These are phyloP conservation scores for Heliopora coerulea DNA, from an alignment of 92 coral and sea anemone genomes.

Conservation along the genomic window DNA sequence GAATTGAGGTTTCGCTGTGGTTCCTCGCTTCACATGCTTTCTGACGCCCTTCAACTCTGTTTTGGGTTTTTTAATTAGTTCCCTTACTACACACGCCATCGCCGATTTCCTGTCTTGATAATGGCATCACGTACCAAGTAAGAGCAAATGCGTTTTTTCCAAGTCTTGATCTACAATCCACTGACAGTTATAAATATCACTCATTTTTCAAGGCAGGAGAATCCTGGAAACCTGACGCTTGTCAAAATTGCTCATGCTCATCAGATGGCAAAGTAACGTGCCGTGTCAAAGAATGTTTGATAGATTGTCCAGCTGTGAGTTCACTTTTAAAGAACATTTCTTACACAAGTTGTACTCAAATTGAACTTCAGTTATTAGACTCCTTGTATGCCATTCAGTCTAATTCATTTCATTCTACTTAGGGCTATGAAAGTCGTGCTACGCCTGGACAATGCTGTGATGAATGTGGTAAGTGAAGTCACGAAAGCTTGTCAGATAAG, in stretches of 20 bases:
- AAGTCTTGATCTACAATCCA: too few species aligned
- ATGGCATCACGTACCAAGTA: constrained; percentile 22
- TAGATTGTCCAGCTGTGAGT: constrained; percentile 15
- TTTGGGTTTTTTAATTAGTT: too few species aligned
- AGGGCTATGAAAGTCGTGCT: constrained; percentile 24
- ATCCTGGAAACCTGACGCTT: constrained; percentile 18
- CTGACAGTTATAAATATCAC: too few species aligned
- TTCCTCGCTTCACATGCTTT: too few species aligned
- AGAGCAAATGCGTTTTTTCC: too few species aligned
- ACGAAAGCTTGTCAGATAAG: not conserved
- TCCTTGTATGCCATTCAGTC: not conserved
- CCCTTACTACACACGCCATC: constrained; percentile 12
- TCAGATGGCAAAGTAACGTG: constrained; percentile 8
- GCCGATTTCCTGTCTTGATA: constrained; percentile 5
- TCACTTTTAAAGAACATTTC: not conserved
- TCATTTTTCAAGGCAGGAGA: constrained; percentile 23
- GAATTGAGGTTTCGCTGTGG: too few species aligned
- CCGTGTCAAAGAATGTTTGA: constrained; percentile 18
- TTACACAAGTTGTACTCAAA: too few species aligned
- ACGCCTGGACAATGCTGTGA: constrained; percentile 20
- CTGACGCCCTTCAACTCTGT: too few species aligned
- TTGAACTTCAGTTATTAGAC: too few species aligned
- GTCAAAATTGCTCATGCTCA: constrained; percentile 34
- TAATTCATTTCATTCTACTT: not conserved
- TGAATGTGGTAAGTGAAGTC: constrained; percentile 24